Evolutionary conservation across 2,888 invertebrate species (phyloP).

Genomic region (Drosophila subsilvestris): DNA sequence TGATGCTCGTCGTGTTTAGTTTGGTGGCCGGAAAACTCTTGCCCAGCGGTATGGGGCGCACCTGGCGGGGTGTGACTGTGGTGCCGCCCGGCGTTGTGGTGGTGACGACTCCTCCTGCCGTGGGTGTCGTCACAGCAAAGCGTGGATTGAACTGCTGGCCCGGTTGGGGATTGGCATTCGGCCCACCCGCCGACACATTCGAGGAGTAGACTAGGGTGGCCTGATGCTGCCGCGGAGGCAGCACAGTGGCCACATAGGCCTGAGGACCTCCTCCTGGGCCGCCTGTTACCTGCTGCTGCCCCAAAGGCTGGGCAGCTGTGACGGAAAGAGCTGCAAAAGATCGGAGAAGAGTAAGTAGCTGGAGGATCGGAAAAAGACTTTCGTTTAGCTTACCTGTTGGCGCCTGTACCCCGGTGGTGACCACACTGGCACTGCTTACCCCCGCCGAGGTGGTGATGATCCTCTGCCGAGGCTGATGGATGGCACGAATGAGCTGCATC

Average conservation of each 20-base stretch:
- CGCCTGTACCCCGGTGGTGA: constrained; percentile 61
- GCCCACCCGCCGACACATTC: constrained; percentile 69
- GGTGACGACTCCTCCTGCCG: constrained; percentile 33
- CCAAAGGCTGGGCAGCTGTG: constrained; percentile 52
- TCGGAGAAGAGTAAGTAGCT: too few species aligned
- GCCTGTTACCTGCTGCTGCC: constrained; percentile 44
- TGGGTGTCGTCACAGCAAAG: constrained; percentile 81
- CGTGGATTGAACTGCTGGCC: constrained; percentile 83
- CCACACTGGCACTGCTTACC: constrained; percentile 61
- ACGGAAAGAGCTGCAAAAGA: constrained; percentile 62
- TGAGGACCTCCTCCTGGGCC: constrained; percentile 53
- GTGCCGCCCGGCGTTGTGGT: constrained; percentile 67
- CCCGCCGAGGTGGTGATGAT: constrained; percentile 83
- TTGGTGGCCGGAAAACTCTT: constrained; percentile 82
- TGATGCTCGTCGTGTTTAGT: constrained; percentile 83
- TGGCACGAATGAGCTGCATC: constrained; percentile 83
- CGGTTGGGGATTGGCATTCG: constrained; percentile 67
- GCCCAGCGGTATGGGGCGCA: constrained; percentile 83
- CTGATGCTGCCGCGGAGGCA: constrained; percentile 83
- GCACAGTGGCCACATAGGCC: constrained; percentile 83
- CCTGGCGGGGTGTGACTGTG: constrained; percentile 80
- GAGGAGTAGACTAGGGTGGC: constrained; percentile 84
- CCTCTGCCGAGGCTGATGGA: constrained; percentile 81
- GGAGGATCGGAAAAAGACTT: background rate
- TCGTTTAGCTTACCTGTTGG: constrained; percentile 42